A percentile compares a stretch with the other conserved stretches of the same genome.
Evolutionary conservation across 2,888 invertebrate species (phyloP).

Genomic region (Ctenicera cuprea): DNA sequence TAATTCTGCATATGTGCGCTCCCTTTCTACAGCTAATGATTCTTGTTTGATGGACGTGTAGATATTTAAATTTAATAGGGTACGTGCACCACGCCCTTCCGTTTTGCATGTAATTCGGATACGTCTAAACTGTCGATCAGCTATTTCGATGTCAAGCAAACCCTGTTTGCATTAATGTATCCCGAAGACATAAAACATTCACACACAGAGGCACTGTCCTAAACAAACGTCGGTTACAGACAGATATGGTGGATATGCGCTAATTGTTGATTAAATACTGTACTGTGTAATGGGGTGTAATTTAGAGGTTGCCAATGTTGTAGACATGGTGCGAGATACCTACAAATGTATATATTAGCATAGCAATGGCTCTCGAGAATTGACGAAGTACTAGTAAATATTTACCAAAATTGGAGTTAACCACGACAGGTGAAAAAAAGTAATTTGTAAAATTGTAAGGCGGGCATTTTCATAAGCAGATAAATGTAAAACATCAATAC

Average conservation of each 20-base stretch:
- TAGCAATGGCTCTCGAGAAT: neutral
- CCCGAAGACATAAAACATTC: conserved; percentile 25
- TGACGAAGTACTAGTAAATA: neutral
- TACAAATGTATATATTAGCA: conserved; percentile 21
- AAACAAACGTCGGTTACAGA: conserved; percentile 35
- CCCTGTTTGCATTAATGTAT: conserved; percentile 4
- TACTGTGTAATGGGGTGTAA: conserved; percentile 22
- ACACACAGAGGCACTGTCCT: conserved; percentile 30
- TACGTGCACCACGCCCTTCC: conserved; percentile 1
- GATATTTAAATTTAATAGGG: conserved; percentile 11
- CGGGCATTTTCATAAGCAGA: too few relatives aligned
- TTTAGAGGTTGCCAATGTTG: conserved; percentile 13
- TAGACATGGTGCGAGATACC: conserved; percentile 12
- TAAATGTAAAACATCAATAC: too few relatives aligned
- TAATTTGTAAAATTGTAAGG: too few relatives aligned
- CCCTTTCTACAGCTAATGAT: too few relatives aligned
- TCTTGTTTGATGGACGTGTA: neutral
- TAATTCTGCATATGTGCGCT: too few relatives aligned
- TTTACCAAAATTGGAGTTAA: neutral
- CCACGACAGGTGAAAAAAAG: neutral
- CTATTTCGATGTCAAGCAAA: neutral
- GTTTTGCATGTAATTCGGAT: conserved; percentile 12
- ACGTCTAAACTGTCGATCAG: conserved; percentile 12
- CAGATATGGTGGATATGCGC: conserved; percentile 21
- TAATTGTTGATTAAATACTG: conserved; percentile 31